These are phyloP conservation scores for Coreius guichenoti DNA, from an alignment of 2,797 vertebrate genomes.

Conservation along the genomic window DNA sequence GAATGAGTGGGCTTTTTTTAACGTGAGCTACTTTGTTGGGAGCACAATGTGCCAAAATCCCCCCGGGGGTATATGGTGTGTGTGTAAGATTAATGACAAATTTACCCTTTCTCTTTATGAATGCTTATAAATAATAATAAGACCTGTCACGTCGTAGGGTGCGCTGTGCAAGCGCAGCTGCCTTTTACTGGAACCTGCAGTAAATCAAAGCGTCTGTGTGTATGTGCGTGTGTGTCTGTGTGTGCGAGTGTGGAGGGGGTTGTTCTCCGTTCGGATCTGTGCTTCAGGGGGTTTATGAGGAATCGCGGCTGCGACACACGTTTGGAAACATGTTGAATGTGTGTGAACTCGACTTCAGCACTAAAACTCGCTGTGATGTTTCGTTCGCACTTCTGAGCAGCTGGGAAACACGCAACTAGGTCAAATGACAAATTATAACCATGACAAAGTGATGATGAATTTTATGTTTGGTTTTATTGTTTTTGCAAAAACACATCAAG, in stretches of 20 bases:
- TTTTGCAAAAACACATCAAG: neutral
- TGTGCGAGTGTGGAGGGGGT: neutral
- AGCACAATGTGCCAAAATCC: slow-evolving; percentile 45
- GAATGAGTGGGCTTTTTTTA: slow-evolving; percentile 50
- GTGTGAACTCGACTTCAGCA: neutral
- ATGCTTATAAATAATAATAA: slow-evolving; percentile 80
- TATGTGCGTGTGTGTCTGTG: neutral
- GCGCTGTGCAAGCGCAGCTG: slow-evolving; percentile 67
- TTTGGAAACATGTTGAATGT: slow-evolving; percentile 46
- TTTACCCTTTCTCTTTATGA: slow-evolving; percentile 78
- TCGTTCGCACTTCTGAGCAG: neutral
- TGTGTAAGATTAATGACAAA: slow-evolving; percentile 77
- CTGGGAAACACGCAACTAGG: neutral
- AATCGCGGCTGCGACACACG: neutral
- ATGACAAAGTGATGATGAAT: neutral
- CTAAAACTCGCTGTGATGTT: neutral
- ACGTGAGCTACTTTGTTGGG: slow-evolving; percentile 33
- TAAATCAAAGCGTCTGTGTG: slow-evolving; percentile 50
- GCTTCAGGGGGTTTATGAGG: slow-evolving; percentile 45
- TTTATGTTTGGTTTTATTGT: neutral
- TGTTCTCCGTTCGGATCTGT: neutral
- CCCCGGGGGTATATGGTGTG: slow-evolving; percentile 37
- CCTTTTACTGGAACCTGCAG: slow-evolving; percentile 59
- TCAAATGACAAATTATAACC: slow-evolving; percentile 1
- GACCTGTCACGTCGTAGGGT: slow-evolving; percentile 66